Percentiles rank a stretch among this genome's conserved stretches.
Conservation (phyloP, 2,888 invertebrate species). For the Chymomyza procnemis region DNA sequence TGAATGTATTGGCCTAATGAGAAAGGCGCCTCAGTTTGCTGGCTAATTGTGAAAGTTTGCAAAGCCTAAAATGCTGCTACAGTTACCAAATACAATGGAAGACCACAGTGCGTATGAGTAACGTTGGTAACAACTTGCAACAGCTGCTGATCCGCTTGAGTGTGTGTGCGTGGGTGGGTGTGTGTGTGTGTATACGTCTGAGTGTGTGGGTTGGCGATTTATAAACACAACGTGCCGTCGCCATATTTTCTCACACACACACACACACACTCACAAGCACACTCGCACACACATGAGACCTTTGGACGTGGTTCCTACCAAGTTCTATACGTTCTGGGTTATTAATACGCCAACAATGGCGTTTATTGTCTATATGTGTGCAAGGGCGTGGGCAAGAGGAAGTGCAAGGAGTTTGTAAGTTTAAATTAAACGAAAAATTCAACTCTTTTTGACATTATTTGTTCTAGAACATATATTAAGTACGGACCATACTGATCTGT, state of each 20-base stretch:
- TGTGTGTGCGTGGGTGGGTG: slow-evolving; percentile 8
- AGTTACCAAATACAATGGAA: slow-evolving; percentile 14
- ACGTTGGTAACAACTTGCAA: slow-evolving; percentile 9
- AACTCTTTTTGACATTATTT: no score
- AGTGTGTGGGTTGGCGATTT: slow-evolving; percentile 39
- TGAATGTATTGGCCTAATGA: slow-evolving; percentile 45
- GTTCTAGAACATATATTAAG: no score
- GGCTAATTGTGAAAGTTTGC: background rate
- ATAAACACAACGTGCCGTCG: slow-evolving; percentile 42
- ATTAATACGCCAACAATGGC: slow-evolving; percentile 20
- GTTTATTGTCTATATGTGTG: slow-evolving; percentile 24
- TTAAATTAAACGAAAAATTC: no score
- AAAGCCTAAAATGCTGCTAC: background rate
- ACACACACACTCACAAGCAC: background rate
- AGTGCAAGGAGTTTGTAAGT: background rate
- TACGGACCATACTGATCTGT: no score
- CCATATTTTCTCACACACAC: slow-evolving; percentile 34
- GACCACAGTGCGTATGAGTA: background rate
- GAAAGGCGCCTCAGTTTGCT: slow-evolving; percentile 26
- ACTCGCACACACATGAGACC: background rate
- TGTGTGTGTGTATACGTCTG: background rate
- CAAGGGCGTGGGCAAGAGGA: slow-evolving; percentile 5
- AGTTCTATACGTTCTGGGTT: slow-evolving; percentile 4
- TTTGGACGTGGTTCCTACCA: slow-evolving; percentile 2
- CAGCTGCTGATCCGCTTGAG: background rate